Evolutionary conservation across 2,113 vertebrate species (phyloP), one percentile per base, ranked within the genome.

Genomic region (Phylloscopus trochilus): DNA sequence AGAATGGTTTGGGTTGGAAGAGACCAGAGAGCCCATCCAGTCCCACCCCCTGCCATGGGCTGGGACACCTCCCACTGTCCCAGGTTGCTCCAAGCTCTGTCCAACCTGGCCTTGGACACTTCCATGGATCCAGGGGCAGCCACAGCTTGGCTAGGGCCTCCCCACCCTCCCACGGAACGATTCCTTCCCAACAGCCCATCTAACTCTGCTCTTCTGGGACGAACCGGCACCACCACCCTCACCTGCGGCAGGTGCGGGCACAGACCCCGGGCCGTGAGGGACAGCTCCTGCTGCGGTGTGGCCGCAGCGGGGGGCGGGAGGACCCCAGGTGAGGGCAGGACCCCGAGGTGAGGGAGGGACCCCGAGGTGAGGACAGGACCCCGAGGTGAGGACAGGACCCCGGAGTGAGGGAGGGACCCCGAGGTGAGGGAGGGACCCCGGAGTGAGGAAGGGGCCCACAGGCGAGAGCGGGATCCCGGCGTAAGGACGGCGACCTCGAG

Each of bases 111-210:
- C 44, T 37, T 16, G 59, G 86, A 19, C 15, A 3, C 31, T 66
- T 0, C 14, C 31, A 58, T 67, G 21, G 11, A 31, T 43, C 26
- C 16, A 26, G 60, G 44, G 56, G 10, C 22, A 74, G 44, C 43
- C 52, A 20, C 51, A 52, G 77, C 27, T 52, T 11, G 60, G 52
- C 44, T 53, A 60, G 19, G 23, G 11, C 9, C 6, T 39, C 1
- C 0, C 23, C 39, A 52, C 2, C 16, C 30, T 60, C 39, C 2
- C 46, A 53, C 33, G 5, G 28, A 60, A 12, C 2, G 1, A 15
- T 68, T 68, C 6, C 20, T 18, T 17, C 53, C 46, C 62, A 10
- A 31, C 5, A 20, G 4, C 23, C 23, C 20, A 5, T 13, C 43
- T 15, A 4, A 10, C 15, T 1, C n/a, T 9, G 10, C 1, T 26